Conservation (phyloP, 2,797 vertebrate species). For the Poeciliopsis turneri region DNA sequence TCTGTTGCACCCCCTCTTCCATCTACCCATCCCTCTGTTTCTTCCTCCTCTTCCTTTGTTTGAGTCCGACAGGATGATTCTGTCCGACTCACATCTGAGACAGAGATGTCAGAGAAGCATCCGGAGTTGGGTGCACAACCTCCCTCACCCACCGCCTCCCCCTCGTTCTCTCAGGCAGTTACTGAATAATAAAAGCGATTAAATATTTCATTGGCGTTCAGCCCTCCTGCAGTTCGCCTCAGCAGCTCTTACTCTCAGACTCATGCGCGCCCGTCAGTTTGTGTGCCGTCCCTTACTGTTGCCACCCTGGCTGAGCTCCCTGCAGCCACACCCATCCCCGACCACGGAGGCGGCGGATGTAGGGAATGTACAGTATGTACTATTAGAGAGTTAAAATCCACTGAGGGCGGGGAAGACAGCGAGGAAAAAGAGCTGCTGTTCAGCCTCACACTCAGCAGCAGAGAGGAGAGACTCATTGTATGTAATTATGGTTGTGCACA, state of each 20-base stretch:
- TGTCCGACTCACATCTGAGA: slow-evolving; percentile 11
- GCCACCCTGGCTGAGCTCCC: slow-evolving; percentile 38
- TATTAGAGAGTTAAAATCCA: slow-evolving; percentile 51
- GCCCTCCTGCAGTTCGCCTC: slow-evolving; percentile 73
- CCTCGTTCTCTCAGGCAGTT: slow-evolving; percentile 57
- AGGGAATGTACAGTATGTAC: slow-evolving; percentile 27
- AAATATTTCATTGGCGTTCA: slow-evolving; percentile 84
- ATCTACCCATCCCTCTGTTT: slow-evolving; percentile 16
- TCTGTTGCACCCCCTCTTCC: slow-evolving; percentile 36
- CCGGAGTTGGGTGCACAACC: not conserved
- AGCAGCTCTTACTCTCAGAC: slow-evolving; percentile 42
- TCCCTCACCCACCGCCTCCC: slow-evolving; percentile 16
- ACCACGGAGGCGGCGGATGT: slow-evolving; percentile 28
- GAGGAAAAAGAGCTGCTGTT: slow-evolving; percentile 25
- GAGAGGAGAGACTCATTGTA: not conserved
- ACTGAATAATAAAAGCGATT: slow-evolving; percentile 82
- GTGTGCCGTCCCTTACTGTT: slow-evolving; percentile 19
- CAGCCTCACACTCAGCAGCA: slow-evolving; percentile 15
- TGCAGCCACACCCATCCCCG: slow-evolving; percentile 57
- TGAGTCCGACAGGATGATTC: not conserved
- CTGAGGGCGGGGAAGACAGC: slow-evolving; percentile 36
- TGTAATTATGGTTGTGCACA: slow-evolving; percentile 5
- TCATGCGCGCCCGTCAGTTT: slow-evolving; percentile 13
- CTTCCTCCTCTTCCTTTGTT: not conserved
- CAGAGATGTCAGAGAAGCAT: slow-evolving; percentile 28